Evolutionary conservation across 2,113 vertebrate genomes (phyloP).

Genomic region (Phaethornis superciliosus): DNA sequence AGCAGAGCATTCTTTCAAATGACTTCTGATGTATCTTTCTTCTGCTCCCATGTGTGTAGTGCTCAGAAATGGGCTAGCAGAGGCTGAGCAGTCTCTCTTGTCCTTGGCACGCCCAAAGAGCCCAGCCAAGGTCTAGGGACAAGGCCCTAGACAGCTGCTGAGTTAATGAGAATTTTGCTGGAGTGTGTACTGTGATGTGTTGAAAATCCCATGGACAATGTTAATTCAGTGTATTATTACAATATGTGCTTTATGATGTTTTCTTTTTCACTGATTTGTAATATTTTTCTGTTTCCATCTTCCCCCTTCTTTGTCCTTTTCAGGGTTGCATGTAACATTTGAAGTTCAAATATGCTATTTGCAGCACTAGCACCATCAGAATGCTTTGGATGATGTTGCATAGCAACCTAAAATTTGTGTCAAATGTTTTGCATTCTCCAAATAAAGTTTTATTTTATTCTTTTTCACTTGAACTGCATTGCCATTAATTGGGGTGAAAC

Average conservation of each 20-base stretch:
- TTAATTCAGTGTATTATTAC: not conserved
- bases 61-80: not conserved
- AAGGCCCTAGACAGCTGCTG: not conserved
- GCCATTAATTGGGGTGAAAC: not conserved
- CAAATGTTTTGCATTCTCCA: slow-evolving; percentile 36
- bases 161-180: not conserved
- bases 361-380: not conserved
- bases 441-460: not conserved
- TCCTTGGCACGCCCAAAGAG: not conserved
- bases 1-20: not conserved
- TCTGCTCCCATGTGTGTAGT: not conserved
- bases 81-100: not conserved
- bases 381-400: slow-evolving; percentile 48
- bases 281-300: slow-evolving; percentile 26
- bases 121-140: not conserved
- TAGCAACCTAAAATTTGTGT: slow-evolving; percentile 49
- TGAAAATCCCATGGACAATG: slow-evolving; percentile 20
- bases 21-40: not conserved
- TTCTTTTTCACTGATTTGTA: slow-evolving; percentile 26
- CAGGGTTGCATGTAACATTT: slow-evolving; percentile 6
- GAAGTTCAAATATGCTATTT: slow-evolving; percentile 4
- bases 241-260: not conserved
- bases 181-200: not conserved
- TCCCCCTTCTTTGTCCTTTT: slow-evolving; percentile 2
- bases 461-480: slow-evolving; percentile 10